Evolutionary conservation across 2,888 invertebrate species (phyloP).

Genomic region (Apocheima hispidaria): DNA sequence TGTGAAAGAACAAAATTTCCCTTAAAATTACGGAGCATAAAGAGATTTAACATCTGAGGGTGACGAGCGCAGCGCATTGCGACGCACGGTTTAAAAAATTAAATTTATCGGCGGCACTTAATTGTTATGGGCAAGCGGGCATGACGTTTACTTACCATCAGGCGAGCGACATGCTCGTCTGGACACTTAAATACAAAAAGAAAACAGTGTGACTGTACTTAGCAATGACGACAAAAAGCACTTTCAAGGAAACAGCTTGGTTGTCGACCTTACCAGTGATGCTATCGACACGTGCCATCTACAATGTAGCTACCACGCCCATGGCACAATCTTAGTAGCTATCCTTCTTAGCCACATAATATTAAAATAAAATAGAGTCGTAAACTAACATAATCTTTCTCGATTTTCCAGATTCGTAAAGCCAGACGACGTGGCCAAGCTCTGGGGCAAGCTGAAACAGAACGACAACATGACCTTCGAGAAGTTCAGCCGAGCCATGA

Average conservation of each 20-base stretch:
- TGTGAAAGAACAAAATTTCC: no score
- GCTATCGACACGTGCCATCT: slow-evolving; percentile 39
- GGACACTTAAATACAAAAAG: no score
- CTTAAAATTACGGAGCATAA: no score
- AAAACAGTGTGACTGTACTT: not conserved
- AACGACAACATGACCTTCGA: slow-evolving; percentile 97
- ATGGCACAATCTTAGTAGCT: slow-evolving; percentile 9
- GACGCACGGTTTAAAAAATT: no score
- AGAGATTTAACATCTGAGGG: no score
- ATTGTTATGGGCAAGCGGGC: no score
- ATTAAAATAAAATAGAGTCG: not conserved
- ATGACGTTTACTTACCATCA: no score
- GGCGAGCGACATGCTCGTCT: no score
- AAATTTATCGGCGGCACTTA: no score
- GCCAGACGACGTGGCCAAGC: slow-evolving; percentile 93
- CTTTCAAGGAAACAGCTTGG: not conserved
- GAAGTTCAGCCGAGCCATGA: slow-evolving; percentile 96
- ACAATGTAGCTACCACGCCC: slow-evolving; percentile 25
- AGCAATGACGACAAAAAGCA: slow-evolving; percentile 1
- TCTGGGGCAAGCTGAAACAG: slow-evolving; percentile 95
- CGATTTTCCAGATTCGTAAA: slow-evolving; percentile 89
- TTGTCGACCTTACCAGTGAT: not conserved
- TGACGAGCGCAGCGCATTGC: no score
- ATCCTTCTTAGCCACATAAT: not conserved
- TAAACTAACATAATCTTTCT: slow-evolving; percentile 41